Percentiles rank a stretch among this genome's conserved stretches.
phyloP scores from a whole-genome alignment of 2,888 invertebrate species.

The Arge pagana region DNA sequence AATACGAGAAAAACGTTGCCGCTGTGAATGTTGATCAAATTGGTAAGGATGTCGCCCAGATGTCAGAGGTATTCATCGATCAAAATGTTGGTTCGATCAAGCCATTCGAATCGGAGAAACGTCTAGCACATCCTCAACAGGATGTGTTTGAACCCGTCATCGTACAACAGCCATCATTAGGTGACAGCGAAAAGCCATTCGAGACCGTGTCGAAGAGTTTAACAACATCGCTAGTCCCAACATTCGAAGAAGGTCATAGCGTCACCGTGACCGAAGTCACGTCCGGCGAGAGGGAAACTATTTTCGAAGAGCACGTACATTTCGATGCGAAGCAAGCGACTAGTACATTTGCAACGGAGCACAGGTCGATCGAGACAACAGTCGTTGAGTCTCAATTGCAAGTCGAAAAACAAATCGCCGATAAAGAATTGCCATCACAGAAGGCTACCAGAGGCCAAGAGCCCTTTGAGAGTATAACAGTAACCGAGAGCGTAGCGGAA shows the following conservation, averaged over 20 bases:
- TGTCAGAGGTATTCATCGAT: conserved; percentile 49
- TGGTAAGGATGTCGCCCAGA: conserved; percentile 51
- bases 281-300: conserved; percentile 63
- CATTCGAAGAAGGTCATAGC: conserved; percentile 60
- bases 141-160: conserved; percentile 45
- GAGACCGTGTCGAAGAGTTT: conserved; percentile 42
- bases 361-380: conserved; percentile 43
- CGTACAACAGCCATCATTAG: conserved; percentile 42
- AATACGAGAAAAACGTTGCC: conserved; percentile 37
- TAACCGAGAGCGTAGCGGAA: conserved; percentile 60
- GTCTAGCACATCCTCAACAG: conserved; percentile 43
- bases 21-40: conserved; percentile 36
- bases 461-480: conserved; percentile 62
- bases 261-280: conserved; percentile 63
- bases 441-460: conserved; percentile 59
- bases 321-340: conserved; percentile 43
- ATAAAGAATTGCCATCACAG: conserved; percentile 40
- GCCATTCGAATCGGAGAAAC: conserved; percentile 37
- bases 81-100: conserved; percentile 43
- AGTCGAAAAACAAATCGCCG: conserved; percentile 35
- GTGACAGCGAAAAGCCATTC: conserved; percentile 44
- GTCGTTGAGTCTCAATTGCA: conserved; percentile 50
- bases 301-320: conserved; percentile 55
- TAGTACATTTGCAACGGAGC: conserved; percentile 45
- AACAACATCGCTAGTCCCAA: conserved; percentile 46